phyloP scores from a whole-genome alignment of 2,797 vertebrate genomes.

The Myripristis jacobus region DNA sequence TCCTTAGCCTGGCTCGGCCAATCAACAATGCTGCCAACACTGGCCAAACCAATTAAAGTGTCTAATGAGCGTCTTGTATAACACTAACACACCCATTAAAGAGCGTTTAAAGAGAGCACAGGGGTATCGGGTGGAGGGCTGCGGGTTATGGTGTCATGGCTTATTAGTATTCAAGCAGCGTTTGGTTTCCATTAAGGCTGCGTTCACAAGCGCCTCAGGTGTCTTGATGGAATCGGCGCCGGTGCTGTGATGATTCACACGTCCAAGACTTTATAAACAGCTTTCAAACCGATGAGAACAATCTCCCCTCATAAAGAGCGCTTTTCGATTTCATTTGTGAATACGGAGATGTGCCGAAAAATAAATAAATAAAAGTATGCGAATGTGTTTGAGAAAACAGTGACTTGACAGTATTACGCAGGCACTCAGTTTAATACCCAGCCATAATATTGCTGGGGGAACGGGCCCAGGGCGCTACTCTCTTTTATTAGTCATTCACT shows the following conservation, averaged over 20 bases:
- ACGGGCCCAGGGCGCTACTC: constrained; percentile 80
- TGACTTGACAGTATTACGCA: constrained; percentile 82
- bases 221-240: constrained; percentile 45
- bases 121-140: constrained; percentile 80
- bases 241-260: constrained; percentile 60
- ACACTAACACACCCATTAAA: constrained; percentile 81
- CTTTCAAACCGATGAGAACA: constrained; percentile 70
- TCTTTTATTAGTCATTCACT: constrained; percentile 84
- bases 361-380: constrained; percentile 66
- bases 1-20: constrained; percentile 54
- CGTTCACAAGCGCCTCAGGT: constrained; percentile 66
- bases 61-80: constrained; percentile 83
- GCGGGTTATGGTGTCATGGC: constrained; percentile 82
- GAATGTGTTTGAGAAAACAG: constrained; percentile 76
- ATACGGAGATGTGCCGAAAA: constrained; percentile 62
- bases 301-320: constrained; percentile 64
- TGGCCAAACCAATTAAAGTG: constrained; percentile 78
- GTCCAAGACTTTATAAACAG: constrained; percentile 68
- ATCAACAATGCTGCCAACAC: constrained; percentile 69
- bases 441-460: constrained; percentile 79
- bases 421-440: constrained; percentile 82
- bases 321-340: constrained; percentile 67
- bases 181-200: constrained; percentile 79
- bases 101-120: constrained; percentile 76
- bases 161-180: constrained; percentile 83